Evolutionary conservation across 2,797 vertebrate genomes (phyloP), one percentile per base, ranked within the genome.

Genomic region (Tokudaia tokunoshimensis): DNA sequence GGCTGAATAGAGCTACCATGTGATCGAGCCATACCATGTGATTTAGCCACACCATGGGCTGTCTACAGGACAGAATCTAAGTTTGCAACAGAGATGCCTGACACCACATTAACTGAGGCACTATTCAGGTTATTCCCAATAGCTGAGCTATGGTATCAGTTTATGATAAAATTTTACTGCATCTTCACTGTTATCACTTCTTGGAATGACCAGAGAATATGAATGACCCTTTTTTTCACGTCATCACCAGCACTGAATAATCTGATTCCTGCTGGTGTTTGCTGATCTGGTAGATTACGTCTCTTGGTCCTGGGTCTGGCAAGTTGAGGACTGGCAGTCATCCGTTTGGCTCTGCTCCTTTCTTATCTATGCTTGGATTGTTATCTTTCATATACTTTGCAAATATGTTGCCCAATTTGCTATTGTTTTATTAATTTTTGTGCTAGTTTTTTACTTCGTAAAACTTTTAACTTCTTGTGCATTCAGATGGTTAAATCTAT

Each of bases 381-480:
- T 41, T 92, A 75, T 78, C 76, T 85, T 89, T n/a, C 15, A 44
- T 55, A 22, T 89, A 41, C 59, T 83, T 96, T 95, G 7, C 29
- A 63, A 82, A 79, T 83, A 74, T 26, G 13, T 89, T 88, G 50
- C 34, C 57, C 52, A 75, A 52, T 29, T 67, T 89, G 3, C 47
- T 65, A 75, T 80, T 65, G 75, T 72, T 87, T 44, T 31, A 79
- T 83, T 90, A 29, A 19, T 55, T 55, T 94, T 93, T 37, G 2
- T 88, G 57, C 41, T 88, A 47, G 86, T 52, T 91, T 96, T 97
- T 94, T 92, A 70, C 26, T 52, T 52, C 24, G 19, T 4, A 52
- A 67, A 89, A 57, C 67, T 90, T 87, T 93, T 61, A 82, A 92
- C 34, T 57, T 89, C 72, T 86, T 87, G 26, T 72, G 24, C 2